Evolutionary conservation across 2,888 invertebrate genomes (phyloP).

Genomic region (Salpingus planirostris): DNA sequence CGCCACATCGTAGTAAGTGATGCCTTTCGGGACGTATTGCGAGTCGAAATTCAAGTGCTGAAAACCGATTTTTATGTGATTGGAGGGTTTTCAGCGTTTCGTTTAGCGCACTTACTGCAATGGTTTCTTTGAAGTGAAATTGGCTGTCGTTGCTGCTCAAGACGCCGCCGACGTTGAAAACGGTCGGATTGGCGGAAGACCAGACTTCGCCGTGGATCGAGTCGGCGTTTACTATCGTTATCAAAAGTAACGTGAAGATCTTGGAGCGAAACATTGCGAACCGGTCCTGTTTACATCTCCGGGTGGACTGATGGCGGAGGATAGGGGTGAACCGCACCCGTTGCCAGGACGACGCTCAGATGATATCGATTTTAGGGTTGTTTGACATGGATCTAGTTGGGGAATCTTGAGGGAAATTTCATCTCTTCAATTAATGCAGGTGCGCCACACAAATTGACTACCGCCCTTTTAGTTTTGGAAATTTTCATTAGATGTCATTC

Average conservation of each 20-base stretch:
- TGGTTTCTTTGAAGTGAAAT: conserved; percentile 71
- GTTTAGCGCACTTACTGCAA: conserved; percentile 60
- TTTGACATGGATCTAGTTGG: too few species aligned
- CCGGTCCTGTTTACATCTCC: not conserved
- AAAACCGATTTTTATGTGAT: conserved; percentile 2
- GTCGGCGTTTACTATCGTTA: not conserved
- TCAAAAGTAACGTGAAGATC: not conserved
- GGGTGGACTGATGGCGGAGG: not conserved
- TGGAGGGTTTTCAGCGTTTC: conserved; percentile 1
- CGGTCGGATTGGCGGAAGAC: conserved; percentile 32
- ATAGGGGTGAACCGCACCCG: conserved; percentile 7
- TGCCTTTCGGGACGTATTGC: conserved; percentile 72
- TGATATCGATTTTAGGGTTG: conserved; percentile 8
- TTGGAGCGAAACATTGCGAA: not conserved
- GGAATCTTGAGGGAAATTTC: too few species aligned
- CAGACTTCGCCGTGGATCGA: conserved; percentile 22
- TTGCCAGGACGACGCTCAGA: conserved; percentile 6
- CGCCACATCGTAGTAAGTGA: conserved; percentile 80
- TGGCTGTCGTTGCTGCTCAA: conserved; percentile 76
- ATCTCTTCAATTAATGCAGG: too few species aligned
- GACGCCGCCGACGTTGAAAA: conserved; percentile 88
- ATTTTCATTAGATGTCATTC: too few species aligned
- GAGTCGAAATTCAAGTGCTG: conserved; percentile 80
- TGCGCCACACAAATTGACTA: too few species aligned
- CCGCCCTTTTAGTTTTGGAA: too few species aligned